These are phyloP conservation scores for Cerceris rybyensis DNA, from an alignment of 2,888 invertebrate species.

Conservation along the genomic window DNA sequence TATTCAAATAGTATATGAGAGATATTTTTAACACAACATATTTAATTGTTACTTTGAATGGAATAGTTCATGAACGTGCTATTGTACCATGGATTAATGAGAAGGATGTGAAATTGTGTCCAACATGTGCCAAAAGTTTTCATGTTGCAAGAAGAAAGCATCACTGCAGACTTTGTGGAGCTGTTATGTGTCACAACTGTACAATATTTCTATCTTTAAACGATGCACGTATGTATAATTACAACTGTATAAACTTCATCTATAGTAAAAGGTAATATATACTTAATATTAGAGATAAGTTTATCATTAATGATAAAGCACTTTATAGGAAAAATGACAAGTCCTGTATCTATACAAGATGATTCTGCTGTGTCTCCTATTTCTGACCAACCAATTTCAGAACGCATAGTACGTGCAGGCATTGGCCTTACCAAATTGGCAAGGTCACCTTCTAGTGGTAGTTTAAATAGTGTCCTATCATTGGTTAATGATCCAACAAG, in stretches of 20 bases:
- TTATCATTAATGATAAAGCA: slow-evolving; percentile 1
- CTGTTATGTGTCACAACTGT: slow-evolving; percentile 95
- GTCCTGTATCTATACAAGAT: slow-evolving; percentile 81
- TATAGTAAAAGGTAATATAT: background rate
- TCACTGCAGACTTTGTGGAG: slow-evolving; percentile 97
- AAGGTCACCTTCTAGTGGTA: slow-evolving; percentile 82
- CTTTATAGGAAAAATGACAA: slow-evolving; percentile 84
- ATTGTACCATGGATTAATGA: slow-evolving; percentile 97
- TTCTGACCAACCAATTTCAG: slow-evolving; percentile 70
- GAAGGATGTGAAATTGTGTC: slow-evolving; percentile 93
- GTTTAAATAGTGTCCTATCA: slow-evolving; percentile 81
- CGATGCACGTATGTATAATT: slow-evolving; percentile 87
- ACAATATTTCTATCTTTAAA: slow-evolving; percentile 91
- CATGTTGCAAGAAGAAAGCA: slow-evolving; percentile 94
- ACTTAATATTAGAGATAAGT: background rate
- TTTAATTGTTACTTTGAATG: background rate
- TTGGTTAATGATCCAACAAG: slow-evolving; percentile 75
- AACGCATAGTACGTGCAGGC: slow-evolving; percentile 74
- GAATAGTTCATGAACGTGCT: slow-evolving; percentile 83
- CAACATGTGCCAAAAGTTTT: slow-evolving; percentile 94
- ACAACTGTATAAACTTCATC: background rate
- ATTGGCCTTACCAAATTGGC: slow-evolving; percentile 78
- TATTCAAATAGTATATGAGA: background rate
- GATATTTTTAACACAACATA: background rate
- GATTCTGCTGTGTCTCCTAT: slow-evolving; percentile 75